These are phyloP conservation scores for Leuciscus idus DNA, from an alignment of 2,113 vertebrate genomes.

Conservation along the genomic window DNA sequence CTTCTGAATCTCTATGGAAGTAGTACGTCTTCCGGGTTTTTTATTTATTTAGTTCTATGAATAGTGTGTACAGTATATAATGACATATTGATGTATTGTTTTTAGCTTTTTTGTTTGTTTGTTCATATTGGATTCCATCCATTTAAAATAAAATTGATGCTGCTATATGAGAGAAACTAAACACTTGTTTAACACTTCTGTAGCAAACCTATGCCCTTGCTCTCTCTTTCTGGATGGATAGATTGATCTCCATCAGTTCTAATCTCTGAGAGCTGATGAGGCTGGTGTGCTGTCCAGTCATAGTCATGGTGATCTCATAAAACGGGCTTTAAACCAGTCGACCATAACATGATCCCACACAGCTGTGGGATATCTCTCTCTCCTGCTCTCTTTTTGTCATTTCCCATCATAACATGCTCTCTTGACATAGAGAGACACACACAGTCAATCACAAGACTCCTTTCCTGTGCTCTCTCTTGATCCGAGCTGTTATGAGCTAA, in stretches of 20 bases:
- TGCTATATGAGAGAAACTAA: not conserved
- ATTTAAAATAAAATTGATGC: too few species aligned
- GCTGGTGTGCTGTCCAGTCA: constrained; percentile 4
- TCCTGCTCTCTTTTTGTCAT: not conserved
- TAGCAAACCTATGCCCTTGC: not conserved
- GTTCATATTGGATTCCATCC: too few species aligned
- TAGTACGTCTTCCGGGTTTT: not conserved
- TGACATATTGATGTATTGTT: not conserved
- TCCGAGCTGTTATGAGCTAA: not conserved
- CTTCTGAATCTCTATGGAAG: not conserved
- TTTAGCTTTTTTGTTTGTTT: too few species aligned
- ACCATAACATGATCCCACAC: constrained; percentile 24
- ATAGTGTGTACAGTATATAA: not conserved
- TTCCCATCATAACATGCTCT: constrained; percentile 14
- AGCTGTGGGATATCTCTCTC: constrained; percentile 19
- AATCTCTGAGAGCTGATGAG: not conserved
- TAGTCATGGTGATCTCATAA: constrained; percentile 46
- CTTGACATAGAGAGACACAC: constrained; percentile 19
- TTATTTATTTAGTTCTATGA: not conserved
- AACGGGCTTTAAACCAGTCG: constrained; percentile 5
- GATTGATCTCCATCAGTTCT: constrained; percentile 9
- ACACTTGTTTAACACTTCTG: not conserved
- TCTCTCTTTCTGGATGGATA: constrained; percentile 20
- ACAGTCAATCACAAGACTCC: constrained; percentile 12
- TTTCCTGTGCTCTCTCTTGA: not conserved